These are phyloP conservation scores for Xiphophorus birchmanni DNA, from an alignment of 2,797 vertebrate species.

Conservation along the genomic window DNA sequence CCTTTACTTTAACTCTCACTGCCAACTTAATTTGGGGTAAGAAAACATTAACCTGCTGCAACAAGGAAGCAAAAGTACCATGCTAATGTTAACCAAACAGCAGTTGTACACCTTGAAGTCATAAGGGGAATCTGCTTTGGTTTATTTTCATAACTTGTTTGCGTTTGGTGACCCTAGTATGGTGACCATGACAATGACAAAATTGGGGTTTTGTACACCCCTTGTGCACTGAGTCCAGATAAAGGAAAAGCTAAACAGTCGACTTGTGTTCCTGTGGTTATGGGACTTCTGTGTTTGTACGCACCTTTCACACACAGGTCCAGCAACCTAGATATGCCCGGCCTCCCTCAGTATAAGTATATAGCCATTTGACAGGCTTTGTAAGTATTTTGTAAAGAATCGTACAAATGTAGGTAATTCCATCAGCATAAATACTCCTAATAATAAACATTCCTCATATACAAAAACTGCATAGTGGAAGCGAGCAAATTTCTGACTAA, in stretches of 20 bases:
- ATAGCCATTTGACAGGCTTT: too few relatives aligned
- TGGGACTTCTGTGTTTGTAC: too few relatives aligned
- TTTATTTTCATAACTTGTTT: neutral
- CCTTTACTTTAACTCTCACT: constrained; percentile 24
- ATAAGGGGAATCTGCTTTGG: constrained; percentile 30
- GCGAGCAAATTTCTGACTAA: neutral
- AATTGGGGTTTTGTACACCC: neutral
- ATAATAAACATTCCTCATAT: too few relatives aligned
- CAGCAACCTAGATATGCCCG: too few relatives aligned
- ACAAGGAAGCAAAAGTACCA: neutral
- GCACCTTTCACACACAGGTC: too few relatives aligned
- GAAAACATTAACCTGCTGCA: constrained; percentile 19
- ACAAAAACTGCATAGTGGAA: too few relatives aligned
- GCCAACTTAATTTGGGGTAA: constrained; percentile 21
- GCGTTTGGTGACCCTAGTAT: neutral
- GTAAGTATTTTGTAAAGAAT: too few relatives aligned
- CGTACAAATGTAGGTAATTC: too few relatives aligned
- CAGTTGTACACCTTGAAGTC: constrained; percentile 8
- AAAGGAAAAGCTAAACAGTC: neutral
- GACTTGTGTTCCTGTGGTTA: too few relatives aligned
- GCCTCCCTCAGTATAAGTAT: too few relatives aligned
- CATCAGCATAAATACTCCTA: too few relatives aligned
- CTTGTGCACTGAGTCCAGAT: neutral
- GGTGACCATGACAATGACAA: neutral
- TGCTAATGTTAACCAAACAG: neutral